Evolutionary conservation across 2,797 vertebrate species (phyloP), one percentile per base, ranked within the genome.

Genomic region (Takifugu ocellatus): DNA sequence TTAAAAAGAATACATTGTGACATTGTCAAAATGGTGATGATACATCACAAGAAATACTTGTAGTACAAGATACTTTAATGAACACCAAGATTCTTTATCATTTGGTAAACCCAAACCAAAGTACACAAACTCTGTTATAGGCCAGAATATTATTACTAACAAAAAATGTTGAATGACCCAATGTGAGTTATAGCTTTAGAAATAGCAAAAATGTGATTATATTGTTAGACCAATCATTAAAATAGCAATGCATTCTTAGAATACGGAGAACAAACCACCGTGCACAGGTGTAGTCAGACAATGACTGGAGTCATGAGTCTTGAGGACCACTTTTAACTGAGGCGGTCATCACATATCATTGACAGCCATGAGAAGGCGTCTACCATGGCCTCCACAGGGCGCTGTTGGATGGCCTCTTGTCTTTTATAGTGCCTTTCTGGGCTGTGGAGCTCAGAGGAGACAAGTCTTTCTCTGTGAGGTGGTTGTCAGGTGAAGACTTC

Each of bases 341-440:
- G 9, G 9, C 58, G 66, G 36, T 75, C 58, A 25, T 49, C 55
- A 21, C 63, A 26, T 59, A 54, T 14, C 24, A 4, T 15, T 26
- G 21, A 17, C 36, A 72, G 25, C 60, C 70, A 61, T 54, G 26
- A 59, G 56, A 0, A 51, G 50, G 44, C n/a, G 59, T 79, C 75
- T 82, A 85, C 81, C 81, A 86, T 1, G 71, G 82, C 75, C 84
- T 83, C 78, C 84, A 85, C 75, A 15, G 65, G 68, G 12, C 36
- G 50, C 58, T 72, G 68, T 8, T 56, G 53, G 58, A 1, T 58
- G 56, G 51, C 59, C 26, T 79, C 0, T 75, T 55, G 10, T 79
- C 65, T 72, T 77, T 75, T 52, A 3, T 64, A 60, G 48, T 56
- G 66, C 55, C 59, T 53, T 17, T 59, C 42, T 72, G 66, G 57